Conservation (phyloP, 2,888 invertebrate genomes). For the Ctenicera cuprea region DNA sequence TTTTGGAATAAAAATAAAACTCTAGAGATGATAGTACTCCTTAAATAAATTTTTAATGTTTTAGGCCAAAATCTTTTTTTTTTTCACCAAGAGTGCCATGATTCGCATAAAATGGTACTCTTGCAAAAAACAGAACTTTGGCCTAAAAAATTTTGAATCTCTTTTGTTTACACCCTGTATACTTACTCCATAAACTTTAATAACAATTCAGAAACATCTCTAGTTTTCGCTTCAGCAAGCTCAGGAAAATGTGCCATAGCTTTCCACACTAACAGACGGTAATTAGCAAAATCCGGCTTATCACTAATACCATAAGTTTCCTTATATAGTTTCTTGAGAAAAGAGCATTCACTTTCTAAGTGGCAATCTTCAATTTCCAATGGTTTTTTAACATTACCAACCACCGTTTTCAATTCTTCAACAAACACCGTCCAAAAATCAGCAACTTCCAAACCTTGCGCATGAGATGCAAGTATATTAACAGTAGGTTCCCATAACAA, state of each 20-base stretch:
- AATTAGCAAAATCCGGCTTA: conserved; percentile 84
- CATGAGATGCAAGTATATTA: conserved; percentile 85
- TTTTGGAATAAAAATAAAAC: no score
- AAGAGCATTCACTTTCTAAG: conserved; percentile 55
- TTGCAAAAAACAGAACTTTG: no score
- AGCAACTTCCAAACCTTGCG: conserved; percentile 76
- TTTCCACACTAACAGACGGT: conserved; percentile 88
- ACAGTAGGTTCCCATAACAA: conserved; percentile 90
- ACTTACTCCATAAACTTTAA: conserved; percentile 84
- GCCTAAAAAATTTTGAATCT: no score
- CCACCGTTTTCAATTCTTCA: conserved; percentile 76
- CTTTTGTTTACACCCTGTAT: background rate
- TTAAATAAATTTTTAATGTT: no score
- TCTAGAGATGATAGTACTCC: no score
- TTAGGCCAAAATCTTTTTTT: no score
- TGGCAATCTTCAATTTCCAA: conserved; percentile 51
- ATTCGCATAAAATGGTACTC: no score
- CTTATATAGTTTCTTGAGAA: conserved; percentile 64
- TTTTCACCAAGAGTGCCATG: no score
- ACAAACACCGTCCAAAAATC: conserved; percentile 85
- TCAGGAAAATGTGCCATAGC: conserved; percentile 84
- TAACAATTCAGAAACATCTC: conserved; percentile 87
- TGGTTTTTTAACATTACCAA: conserved; percentile 71
- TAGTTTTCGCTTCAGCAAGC: conserved; percentile 86
- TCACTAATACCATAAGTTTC: conserved; percentile 70